These are phyloP conservation scores for Hemicentrotus pulcherrimus DNA, from an alignment of 35 echinoderm and acorn worm species.

Conservation along the genomic window DNA sequence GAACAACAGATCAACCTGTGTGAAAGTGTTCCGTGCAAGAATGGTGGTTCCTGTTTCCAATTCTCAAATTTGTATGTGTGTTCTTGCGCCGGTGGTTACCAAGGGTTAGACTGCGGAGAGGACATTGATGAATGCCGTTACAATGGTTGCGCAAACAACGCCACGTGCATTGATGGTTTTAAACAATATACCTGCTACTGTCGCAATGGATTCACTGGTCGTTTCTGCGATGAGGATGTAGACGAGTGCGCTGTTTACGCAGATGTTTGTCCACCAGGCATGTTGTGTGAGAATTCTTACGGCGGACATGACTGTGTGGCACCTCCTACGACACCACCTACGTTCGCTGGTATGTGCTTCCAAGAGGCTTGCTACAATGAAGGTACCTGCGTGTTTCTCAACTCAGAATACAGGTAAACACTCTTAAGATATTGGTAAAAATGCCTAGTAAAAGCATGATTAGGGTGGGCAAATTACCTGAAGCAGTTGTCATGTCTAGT, in stretches of 20 bases:
- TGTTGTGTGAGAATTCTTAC: neutral
- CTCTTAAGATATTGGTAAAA: neutral
- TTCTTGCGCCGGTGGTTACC: constrained; percentile 23
- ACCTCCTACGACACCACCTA: neutral
- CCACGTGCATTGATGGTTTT: constrained; percentile 37
- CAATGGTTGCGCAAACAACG: constrained; percentile 3
- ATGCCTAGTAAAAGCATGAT: neutral
- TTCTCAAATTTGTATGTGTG: constrained; percentile 36
- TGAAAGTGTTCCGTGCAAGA: constrained; percentile 51
- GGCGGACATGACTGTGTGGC: neutral
- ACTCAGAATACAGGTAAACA: neutral
- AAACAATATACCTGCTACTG: constrained; percentile 27
- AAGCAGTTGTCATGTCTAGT: too few species aligned
- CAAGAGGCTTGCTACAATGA: constrained; percentile 11
- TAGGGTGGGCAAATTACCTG: neutral
- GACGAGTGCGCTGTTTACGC: constrained; percentile 24
- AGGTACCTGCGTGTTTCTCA: neutral
- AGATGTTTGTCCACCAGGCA: constrained; percentile 19
- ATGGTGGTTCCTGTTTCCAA: constrained; percentile 61
- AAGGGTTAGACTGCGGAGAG: constrained; percentile 17
- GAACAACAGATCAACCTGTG: constrained; percentile 54
- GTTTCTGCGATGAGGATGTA: constrained; percentile 38
- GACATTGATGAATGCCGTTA: constrained; percentile 29
- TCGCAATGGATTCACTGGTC: constrained; percentile 22
- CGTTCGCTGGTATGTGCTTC: neutral